Evolutionary conservation across 1,140 invertebrate genomes (phyloP), one percentile per base, ranked within the genome.

Genomic region (Nymphalis io): DNA sequence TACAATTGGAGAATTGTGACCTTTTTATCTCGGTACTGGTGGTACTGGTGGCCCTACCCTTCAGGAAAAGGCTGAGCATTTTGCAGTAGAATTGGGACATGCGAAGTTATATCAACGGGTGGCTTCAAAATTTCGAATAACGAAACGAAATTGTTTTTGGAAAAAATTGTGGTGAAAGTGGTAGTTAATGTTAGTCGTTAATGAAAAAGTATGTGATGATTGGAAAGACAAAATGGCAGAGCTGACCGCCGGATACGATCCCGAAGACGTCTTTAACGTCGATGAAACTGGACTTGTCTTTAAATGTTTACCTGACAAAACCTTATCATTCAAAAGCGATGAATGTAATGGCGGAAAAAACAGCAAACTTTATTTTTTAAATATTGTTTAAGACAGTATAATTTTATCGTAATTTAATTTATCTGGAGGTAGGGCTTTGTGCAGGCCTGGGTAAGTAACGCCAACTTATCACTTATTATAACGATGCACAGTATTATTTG

Each of bases 291-390:
- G 39, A 40, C 76, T 93, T 53, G 93, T 87, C 92, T 81, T 58
- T 73, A 86, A 88, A 73, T 83, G 81, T 63, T 67, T 92, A 61
- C 88, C 91, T 42, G 82, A 91, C 57, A 82, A 85, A 81, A 90
- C 89, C 10, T 72, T 88, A 33, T 72, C 71, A 40, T 87, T 86
- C 51, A 91, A 92, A 81, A 71, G 70, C 57, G 75, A 91, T 63
- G 74, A 73, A 66, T 92, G 83, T 76, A 66, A 78, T 66, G 82
- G 88, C 55, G 88, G 89, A 6, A 93, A 93, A 75, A 58, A 81
- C 23, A 85, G 75, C n/a, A 93, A 93, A 84, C 83, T 91, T 61
- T 73, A 90, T 51, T 67, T 93, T 12, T 93, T 90, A 39, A n/a
- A 73, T 92, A 59, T 71, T 8, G 1, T 33, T 4, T 8, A 8